phyloP scores from a whole-genome alignment of 2,113 vertebrate species.

The Cyanistes caeruleus region DNA sequence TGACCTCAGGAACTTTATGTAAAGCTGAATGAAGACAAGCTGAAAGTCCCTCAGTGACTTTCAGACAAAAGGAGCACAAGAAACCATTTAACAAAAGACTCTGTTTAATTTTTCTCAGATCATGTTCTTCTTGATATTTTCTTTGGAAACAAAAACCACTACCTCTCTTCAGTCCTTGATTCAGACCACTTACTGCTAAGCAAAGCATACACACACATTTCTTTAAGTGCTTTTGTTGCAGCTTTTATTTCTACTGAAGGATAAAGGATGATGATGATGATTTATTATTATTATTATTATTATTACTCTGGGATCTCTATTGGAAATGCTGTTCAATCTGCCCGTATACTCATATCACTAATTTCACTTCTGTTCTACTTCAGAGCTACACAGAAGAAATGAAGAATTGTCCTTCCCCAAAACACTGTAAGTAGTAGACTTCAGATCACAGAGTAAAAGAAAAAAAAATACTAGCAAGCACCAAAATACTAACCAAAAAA shows the following conservation, averaged over 20 bases:
- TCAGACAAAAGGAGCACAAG: background rate
- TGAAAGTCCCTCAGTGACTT: background rate
- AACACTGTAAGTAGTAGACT: background rate
- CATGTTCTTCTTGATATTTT: background rate
- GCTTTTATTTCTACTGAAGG: background rate
- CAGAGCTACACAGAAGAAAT: background rate
- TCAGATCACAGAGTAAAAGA: background rate
- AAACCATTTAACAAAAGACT: background rate
- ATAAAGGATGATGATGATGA: background rate
- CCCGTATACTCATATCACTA: background rate
- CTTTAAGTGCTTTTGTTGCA: background rate
- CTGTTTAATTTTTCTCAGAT: background rate
- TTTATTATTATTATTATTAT: background rate
- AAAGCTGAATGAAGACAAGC: background rate
- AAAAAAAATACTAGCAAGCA: background rate
- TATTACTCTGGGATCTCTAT: background rate
- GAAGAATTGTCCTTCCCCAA: background rate
- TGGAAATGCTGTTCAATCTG: background rate
- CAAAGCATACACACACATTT: background rate
- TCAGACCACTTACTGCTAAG: background rate
- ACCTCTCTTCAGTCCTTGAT: background rate
- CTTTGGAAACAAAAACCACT: background rate
- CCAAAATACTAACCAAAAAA: background rate
- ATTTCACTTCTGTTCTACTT: background rate
- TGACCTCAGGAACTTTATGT: background rate